Conservation (phyloP, 2,888 invertebrate species). For the Tuta absoluta region DNA sequence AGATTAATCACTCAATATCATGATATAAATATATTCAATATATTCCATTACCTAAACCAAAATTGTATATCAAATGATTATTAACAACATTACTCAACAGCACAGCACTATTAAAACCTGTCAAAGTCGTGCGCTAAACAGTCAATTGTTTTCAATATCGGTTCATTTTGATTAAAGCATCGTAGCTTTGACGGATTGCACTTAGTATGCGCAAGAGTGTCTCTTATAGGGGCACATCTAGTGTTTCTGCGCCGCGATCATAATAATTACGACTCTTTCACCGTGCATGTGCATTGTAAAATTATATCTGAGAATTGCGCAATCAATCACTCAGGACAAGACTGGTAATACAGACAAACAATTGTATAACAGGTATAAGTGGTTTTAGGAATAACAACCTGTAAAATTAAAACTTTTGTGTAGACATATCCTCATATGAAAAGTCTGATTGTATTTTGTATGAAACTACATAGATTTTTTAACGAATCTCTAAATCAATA, state of each 20-base stretch:
- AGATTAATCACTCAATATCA: too few species aligned
- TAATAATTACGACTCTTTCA: conserved; percentile 26
- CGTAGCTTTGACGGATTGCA: conserved; percentile 66
- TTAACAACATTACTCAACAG: too few species aligned
- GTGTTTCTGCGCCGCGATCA: conserved; percentile 68
- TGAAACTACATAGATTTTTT: too few species aligned
- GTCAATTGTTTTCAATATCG: conserved; percentile 80
- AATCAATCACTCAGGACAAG: neutral
- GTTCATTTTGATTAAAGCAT: conserved; percentile 73
- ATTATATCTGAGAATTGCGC: conserved; percentile 1
- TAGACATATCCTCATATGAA: too few species aligned
- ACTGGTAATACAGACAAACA: neutral
- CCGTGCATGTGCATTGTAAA: conserved; percentile 11
- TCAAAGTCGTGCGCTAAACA: conserved; percentile 71
- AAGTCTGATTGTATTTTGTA: too few species aligned
- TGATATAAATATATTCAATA: too few species aligned
- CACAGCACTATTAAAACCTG: conserved; percentile 32
- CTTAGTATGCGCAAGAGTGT: conserved; percentile 61
- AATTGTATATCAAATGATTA: too few species aligned
- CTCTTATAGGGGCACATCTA: conserved; percentile 46
- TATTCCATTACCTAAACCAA: too few species aligned
- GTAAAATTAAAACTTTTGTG: too few species aligned
- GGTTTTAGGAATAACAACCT: neutral
- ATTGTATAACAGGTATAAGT: neutral
- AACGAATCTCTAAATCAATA: too few species aligned